These are phyloP conservation scores for Stenolophus ochropezus DNA, from an alignment of 2,888 invertebrate species.

Conservation along the genomic window DNA sequence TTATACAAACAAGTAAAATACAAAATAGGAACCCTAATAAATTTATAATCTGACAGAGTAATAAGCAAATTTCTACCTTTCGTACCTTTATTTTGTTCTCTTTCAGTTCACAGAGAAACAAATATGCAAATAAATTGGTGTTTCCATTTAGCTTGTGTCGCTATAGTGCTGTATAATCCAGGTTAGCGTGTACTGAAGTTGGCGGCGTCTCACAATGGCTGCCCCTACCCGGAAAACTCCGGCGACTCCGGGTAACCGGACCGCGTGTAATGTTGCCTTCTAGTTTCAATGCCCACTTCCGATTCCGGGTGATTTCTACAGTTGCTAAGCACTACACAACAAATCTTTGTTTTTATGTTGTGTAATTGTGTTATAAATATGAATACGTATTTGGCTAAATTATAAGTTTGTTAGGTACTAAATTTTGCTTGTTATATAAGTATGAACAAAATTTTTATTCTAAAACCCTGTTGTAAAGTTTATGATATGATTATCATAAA, in stretches of 20 bases:
- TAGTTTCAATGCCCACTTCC: constrained; percentile 51
- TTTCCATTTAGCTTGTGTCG: background rate
- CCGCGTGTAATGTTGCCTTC: constrained; percentile 46
- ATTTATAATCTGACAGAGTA: background rate
- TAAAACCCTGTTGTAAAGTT: too few relatives aligned
- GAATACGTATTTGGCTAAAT: too few relatives aligned
- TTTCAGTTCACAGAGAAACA: background rate
- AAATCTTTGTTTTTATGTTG: background rate
- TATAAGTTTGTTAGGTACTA: too few relatives aligned
- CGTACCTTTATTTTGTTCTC: background rate
- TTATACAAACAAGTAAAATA: background rate
- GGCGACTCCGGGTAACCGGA: background rate
- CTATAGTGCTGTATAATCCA: background rate
- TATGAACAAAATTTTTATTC: too few relatives aligned
- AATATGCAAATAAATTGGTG: constrained; percentile 19
- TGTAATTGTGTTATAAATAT: too few relatives aligned
- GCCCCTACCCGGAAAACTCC: background rate
- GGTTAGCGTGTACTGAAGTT: background rate
- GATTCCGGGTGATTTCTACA: constrained; percentile 18
- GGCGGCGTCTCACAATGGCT: constrained; percentile 11
- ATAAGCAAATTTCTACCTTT: background rate
- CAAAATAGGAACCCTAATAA: background rate
- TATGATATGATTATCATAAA: too few relatives aligned
- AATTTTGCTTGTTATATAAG: too few relatives aligned
- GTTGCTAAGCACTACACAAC: background rate